phyloP scores from a whole-genome alignment of 1,140 invertebrate species.

The Probaryconus sp. region DNA sequence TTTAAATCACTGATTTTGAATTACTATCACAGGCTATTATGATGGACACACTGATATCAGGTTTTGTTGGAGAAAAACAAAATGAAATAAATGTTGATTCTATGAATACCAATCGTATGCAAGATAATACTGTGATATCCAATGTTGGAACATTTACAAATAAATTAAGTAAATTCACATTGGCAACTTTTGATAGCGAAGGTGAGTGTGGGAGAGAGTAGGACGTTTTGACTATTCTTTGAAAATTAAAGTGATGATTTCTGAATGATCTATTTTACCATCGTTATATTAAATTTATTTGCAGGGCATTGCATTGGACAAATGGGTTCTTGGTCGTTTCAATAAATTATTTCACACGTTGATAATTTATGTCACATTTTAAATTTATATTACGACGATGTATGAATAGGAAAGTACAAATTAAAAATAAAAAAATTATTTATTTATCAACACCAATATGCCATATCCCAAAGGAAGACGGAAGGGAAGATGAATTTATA shows the following conservation, averaged over 20 bases:
- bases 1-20: not conserved
- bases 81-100: constrained; percentile 71
- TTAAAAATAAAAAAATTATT: too few species aligned
- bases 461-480: too few species aligned
- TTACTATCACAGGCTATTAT: constrained; percentile 82
- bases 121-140: constrained; percentile 77
- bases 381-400: too few species aligned
- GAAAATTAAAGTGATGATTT: not conserved
- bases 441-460: too few species aligned
- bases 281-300: constrained; percentile 54
- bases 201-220: constrained; percentile 75
- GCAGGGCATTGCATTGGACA: constrained; percentile 84
- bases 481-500: too few species aligned
- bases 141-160: constrained; percentile 83
- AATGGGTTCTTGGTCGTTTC: constrained; percentile 86
- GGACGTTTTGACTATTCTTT: not conserved
- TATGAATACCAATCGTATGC: constrained; percentile 68
- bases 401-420: too few species aligned
- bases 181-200: constrained; percentile 93
- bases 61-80: constrained; percentile 87
- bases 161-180: constrained; percentile 89
- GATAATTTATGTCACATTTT: too few species aligned
- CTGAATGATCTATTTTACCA: not conserved
- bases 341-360: constrained; percentile 67
- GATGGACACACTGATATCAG: constrained; percentile 94